Conservation (phyloP, 2,113 vertebrate genomes). For the Sebastes schlegelii region DNA sequence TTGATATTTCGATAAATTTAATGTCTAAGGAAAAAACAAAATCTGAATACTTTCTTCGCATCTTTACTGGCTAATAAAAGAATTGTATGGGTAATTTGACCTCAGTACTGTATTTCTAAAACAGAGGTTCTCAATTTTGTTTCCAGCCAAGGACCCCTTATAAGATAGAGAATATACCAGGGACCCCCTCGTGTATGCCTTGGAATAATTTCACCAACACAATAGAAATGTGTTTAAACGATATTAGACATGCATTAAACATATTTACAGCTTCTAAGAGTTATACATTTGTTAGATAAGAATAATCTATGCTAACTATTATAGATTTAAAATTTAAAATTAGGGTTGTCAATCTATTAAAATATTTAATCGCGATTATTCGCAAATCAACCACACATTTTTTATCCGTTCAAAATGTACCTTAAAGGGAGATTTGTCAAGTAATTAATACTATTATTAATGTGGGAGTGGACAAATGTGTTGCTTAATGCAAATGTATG, state of each 20-base stretch:
- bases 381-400: too few species aligned
- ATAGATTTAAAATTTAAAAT: not conserved
- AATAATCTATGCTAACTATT: not conserved
- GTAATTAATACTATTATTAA: too few species aligned
- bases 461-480: too few species aligned
- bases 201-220: not conserved
- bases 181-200: too few species aligned
- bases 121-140: not conserved
- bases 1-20: too few species aligned
- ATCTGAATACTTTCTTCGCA: not conserved
- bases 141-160: not conserved
- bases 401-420: too few species aligned
- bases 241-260: too few species aligned
- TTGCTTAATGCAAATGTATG: too few species aligned
- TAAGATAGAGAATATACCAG: not conserved
- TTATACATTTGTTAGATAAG: not conserved
- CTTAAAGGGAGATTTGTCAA: too few species aligned
- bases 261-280: not conserved
- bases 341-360: too few species aligned
- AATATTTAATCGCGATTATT: too few species aligned
- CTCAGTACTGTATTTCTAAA: not conserved
- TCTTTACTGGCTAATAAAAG: not conserved
- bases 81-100: fast-evolving
- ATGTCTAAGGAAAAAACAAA: not conserved
- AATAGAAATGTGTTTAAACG: too few species aligned